These are phyloP conservation scores for Okamejei kenojei DNA, from an alignment of 2,797 vertebrate species.

Conservation along the genomic window DNA sequence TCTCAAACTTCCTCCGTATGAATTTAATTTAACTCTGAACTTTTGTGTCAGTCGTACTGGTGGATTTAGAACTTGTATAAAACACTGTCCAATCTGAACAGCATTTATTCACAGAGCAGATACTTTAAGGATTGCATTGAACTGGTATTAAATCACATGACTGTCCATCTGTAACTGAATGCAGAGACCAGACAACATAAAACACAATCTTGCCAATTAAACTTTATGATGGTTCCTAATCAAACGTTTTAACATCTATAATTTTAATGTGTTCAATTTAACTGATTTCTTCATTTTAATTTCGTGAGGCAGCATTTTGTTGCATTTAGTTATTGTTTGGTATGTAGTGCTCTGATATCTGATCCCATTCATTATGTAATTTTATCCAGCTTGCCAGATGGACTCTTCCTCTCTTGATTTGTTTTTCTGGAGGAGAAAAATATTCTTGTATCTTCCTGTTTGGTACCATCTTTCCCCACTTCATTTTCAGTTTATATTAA, in stretches of 20 bases:
- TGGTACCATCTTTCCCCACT: background rate
- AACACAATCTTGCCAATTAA: background rate
- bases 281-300: background rate
- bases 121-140: background rate
- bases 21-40: too few species aligned
- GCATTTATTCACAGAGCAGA: background rate
- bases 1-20: too few species aligned
- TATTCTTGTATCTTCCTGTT: background rate
- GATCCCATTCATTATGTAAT: background rate
- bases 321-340: background rate
- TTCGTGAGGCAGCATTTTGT: background rate
- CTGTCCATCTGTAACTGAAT: background rate
- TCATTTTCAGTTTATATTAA: background rate
- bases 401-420: background rate
- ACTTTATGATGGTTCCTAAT: background rate
- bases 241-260: background rate
- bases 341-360: background rate
- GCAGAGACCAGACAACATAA: background rate
- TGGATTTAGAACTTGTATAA: background rate
- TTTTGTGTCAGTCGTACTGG: too few species aligned
- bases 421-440: background rate
- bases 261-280: background rate
- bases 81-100: background rate
- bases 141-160: background rate
- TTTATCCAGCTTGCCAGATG: background rate